Evolutionary conservation across 2,888 invertebrate genomes (phyloP).

Genomic region (Melinopterus prodromus): DNA sequence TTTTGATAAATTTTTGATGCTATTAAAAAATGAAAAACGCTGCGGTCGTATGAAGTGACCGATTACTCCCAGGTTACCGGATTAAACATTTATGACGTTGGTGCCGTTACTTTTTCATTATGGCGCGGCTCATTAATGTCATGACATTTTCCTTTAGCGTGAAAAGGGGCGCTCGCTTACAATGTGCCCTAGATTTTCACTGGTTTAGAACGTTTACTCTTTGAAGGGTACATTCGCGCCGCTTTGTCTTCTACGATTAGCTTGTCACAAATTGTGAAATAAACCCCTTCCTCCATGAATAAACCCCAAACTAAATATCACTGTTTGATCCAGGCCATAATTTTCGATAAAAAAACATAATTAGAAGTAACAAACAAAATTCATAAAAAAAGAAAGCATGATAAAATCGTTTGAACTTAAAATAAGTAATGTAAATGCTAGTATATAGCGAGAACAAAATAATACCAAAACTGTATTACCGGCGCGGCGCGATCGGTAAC

Average conservation of each 20-base stretch:
- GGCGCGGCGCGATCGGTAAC: no score
- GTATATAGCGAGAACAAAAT: no score
- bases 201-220: slow-evolving; percentile 10
- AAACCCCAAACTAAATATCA: no score
- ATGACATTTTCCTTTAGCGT: slow-evolving; percentile 33
- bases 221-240: slow-evolving; percentile 28
- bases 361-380: no score
- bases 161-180: slow-evolving; percentile 6
- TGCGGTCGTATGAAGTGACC: not conserved
- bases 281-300: no score
- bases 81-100: not conserved
- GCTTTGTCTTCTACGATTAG: not conserved
- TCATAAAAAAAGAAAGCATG: no score
- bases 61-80: not conserved
- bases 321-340: no score
- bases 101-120: not conserved
- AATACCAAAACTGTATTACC: no score
- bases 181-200: slow-evolving; percentile 30
- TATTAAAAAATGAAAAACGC: no score
- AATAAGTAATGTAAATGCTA: no score
- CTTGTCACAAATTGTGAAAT: not conserved
- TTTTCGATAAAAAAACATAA: no score
- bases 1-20: slow-evolving; percentile 56
- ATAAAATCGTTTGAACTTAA: no score
- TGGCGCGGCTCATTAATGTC: slow-evolving; percentile 28